Conservation (phyloP, 2,888 invertebrate species). For the Drosophila demipolita region DNA sequence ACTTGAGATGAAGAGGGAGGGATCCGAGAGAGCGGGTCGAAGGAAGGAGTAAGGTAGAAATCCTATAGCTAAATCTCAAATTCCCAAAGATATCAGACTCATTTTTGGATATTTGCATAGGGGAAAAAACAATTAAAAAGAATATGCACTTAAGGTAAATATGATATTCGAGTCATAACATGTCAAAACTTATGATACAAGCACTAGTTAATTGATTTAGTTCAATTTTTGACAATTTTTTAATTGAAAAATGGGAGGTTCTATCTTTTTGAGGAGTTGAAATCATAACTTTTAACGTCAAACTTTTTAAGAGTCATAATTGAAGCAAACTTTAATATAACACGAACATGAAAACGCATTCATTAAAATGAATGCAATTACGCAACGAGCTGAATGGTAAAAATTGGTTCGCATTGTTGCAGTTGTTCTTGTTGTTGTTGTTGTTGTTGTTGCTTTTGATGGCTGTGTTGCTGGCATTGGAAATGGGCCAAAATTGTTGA, state of each 20-base stretch:
- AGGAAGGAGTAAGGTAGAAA: background rate
- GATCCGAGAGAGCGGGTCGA: background rate
- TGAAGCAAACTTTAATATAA: background rate
- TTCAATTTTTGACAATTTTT: background rate
- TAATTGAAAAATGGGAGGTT: background rate
- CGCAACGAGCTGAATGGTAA: conserved; percentile 50
- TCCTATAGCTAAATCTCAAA: background rate
- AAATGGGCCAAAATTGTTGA: conserved; percentile 47
- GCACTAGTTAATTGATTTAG: background rate
- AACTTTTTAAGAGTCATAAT: background rate
- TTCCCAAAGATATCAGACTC: background rate
- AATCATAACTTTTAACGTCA: background rate
- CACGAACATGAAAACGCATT: conserved; percentile 33
- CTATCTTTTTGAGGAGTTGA: background rate
- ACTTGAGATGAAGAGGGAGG: background rate
- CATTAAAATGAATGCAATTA: conserved; percentile 69
- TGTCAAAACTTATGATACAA: background rate
- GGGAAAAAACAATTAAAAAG: background rate
- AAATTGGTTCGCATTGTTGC: conserved; percentile 34
- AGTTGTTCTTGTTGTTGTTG: conserved; percentile 13
- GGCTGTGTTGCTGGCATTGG: conserved; percentile 37
- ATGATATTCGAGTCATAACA: background rate
- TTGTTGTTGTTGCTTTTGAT: conserved; percentile 8
- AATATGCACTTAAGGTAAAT: background rate
- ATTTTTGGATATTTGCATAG: background rate